Evolutionary conservation across 2,888 invertebrate species (phyloP), one percentile per base, ranked within the genome.

Genomic region (Branchipolynoe longqiensis): DNA sequence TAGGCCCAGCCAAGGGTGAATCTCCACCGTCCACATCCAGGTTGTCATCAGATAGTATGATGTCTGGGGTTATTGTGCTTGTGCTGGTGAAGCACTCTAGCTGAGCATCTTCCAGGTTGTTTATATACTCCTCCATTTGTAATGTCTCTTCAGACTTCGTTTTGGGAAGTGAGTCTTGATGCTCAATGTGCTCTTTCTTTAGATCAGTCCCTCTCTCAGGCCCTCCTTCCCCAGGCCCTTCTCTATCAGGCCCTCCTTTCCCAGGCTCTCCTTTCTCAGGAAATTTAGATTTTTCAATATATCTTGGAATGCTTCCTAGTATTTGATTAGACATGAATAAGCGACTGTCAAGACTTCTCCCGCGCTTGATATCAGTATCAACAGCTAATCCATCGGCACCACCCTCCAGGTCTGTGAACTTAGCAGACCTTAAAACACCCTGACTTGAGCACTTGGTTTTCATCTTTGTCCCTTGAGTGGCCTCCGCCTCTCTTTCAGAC

Each of bases 241-340:
- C n/a, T n/a, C n/a, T n/a, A n/a, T n/a, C n/a, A n/a, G n/a, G n/a
- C n/a, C n/a, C n/a, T n/a, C n/a, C n/a, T n/a, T n/a, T n/a, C n/a
- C n/a, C n/a, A n/a, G n/a, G 48, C 18, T 48, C 18, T 48, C 8
- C 8, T 33, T 54, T 78, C 1, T 48, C 78, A 48, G 48, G 3
- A 12, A 28, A 78, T 31, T 48, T 78, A 1, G 38, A 18, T 33
- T 54, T 78, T 0, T 48, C 78, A 48, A 28, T 4, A 12, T 4
- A 78, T 31, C 28, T 78, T 1, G 38, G 6, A 41, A 6, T 73
- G 28, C 48, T 78, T 1, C 78, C 78, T 18, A 78, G 28, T 78
- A 78, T 48, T 78, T 78, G 41, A 54, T 78, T 78, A 14, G 78
- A 78, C 78, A 78, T 78, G 18, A 78, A 78, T 8, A 78, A 22